phyloP scores from a whole-genome alignment of 1,140 invertebrate species.

The Microplitis demolitor region DNA sequence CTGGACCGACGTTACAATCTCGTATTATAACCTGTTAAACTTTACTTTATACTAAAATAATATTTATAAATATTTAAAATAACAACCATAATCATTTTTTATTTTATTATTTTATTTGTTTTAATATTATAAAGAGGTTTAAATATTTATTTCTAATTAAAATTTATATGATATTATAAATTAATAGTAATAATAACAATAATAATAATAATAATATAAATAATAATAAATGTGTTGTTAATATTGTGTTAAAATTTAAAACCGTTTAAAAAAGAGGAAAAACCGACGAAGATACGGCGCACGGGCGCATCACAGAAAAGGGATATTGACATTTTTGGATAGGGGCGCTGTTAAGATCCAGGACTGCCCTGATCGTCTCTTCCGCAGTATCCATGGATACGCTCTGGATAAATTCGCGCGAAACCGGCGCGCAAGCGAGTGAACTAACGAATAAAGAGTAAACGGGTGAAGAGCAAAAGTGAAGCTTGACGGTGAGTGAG shows the following conservation, averaged over 20 bases:
- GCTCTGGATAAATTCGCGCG: conserved; percentile 29
- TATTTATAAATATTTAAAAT: background rate
- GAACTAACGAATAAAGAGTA: conserved; percentile 5
- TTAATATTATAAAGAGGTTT: too few relatives aligned
- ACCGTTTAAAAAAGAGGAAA: background rate
- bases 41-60: background rate
- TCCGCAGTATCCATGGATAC: conserved; percentile 48
- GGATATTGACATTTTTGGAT: conserved; percentile 59
- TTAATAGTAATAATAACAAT: background rate
- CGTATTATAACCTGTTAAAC: background rate
- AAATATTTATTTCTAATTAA: too few relatives aligned
- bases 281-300: conserved; percentile 25
- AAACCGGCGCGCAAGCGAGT: conserved; percentile 16
- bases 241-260: background rate
- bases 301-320: conserved; percentile 45
- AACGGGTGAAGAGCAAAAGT: background rate
- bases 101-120: too few relatives aligned
- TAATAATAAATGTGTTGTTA: background rate
- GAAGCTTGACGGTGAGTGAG: conserved; percentile 1
- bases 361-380: conserved; percentile 26
- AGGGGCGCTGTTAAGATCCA: conserved; percentile 44
- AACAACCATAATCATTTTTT: background rate
- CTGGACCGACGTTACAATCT: conserved; percentile 7
- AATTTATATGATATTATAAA: background rate
- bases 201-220: background rate